These are phyloP conservation scores for Pangasius krempfi DNA, from an alignment of 2,797 vertebrate species.

Conservation along the genomic window DNA sequence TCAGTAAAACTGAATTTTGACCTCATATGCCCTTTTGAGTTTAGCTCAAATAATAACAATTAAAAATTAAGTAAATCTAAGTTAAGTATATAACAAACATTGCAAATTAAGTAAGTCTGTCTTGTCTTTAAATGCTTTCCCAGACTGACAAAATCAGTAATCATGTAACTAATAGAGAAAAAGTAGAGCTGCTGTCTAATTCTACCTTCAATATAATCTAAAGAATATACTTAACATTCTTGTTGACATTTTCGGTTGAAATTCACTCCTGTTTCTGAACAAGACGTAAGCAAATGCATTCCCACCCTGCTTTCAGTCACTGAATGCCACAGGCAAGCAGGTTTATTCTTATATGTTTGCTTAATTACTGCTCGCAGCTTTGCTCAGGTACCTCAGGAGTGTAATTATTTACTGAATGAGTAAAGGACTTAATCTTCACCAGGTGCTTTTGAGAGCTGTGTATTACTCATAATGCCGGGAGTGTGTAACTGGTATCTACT, in stretches of 20 bases:
- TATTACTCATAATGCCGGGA: neutral
- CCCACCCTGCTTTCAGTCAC: conserved; percentile 6
- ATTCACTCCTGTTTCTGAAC: neutral
- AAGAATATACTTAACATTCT: conserved; percentile 11
- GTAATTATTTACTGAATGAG: conserved; percentile 24
- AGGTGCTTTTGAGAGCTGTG: neutral
- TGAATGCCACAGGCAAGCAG: neutral
- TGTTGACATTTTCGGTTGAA: neutral
- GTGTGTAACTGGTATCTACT: neutral
- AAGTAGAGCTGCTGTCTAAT: neutral
- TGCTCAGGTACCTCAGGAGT: conserved; percentile 5
- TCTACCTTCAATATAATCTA: conserved; percentile 6
- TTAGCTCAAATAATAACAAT: neutral
- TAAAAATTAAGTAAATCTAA: neutral
- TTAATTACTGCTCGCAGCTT: conserved; percentile 22
- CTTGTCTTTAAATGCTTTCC: neutral
- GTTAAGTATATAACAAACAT: neutral
- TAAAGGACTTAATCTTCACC: conserved; percentile 19
- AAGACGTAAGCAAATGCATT: neutral
- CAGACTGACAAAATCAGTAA: neutral
- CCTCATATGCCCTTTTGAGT: neutral
- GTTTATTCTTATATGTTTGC: conserved; percentile 14
- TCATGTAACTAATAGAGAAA: neutral
- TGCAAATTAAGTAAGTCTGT: neutral
- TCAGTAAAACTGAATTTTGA: neutral